These are phyloP conservation scores for Gymnodraco acuticeps DNA, from an alignment of 2,797 vertebrate species.

Conservation along the genomic window DNA sequence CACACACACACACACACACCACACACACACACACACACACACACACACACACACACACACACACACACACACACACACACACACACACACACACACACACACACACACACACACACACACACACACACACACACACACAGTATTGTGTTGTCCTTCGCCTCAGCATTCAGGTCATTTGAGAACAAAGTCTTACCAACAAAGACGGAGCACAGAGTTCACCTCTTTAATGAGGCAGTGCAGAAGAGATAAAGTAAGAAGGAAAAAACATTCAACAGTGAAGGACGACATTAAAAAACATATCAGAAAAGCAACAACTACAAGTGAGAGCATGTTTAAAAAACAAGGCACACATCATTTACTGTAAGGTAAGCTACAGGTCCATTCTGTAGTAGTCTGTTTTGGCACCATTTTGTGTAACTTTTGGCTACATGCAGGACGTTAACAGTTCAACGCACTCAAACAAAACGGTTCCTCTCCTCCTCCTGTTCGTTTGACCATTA, in stretches of 20 bases:
- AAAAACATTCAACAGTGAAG: constrained; percentile 42
- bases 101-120: constrained; percentile 16
- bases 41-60: constrained; percentile 16
- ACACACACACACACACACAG: constrained; percentile 2
- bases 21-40: constrained; percentile 13
- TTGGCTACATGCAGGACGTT: no score
- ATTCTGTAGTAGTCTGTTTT: no score
- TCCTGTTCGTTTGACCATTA: no score
- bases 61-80: background rate
- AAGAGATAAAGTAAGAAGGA: constrained; percentile 13
- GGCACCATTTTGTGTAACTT: no score
- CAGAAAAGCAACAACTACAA: constrained; percentile 14
- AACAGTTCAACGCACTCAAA: no score
- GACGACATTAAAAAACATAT: constrained; percentile 31
- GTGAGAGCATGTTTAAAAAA: constrained; percentile 1
- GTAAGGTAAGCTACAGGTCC: background rate
- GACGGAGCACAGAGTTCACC: constrained; percentile 3
- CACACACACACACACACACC: background rate
- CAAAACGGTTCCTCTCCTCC: no score
- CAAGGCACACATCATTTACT: background rate
- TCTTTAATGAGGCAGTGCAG: background rate
- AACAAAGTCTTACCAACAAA: constrained; percentile 34
- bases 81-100: constrained; percentile 21
- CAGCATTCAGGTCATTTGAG: constrained; percentile 26
- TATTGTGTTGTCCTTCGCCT: constrained; percentile 30